Conservation (phyloP, 1,140 invertebrate genomes). For the Ladona fulva region DNA sequence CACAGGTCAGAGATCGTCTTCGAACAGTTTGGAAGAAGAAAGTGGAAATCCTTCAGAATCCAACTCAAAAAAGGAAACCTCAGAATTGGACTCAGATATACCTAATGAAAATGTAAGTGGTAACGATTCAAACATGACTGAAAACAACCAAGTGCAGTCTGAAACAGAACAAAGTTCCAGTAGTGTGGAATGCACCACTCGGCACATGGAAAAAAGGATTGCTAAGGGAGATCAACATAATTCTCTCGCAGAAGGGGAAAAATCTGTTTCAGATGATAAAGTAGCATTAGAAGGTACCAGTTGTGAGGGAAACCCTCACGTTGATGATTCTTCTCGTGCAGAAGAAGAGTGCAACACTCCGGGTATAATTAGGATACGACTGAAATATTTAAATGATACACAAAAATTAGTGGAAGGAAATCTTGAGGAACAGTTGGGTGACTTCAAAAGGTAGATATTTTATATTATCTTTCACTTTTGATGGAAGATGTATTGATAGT, state of each 20-base stretch:
- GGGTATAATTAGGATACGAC: slow-evolving; percentile 57
- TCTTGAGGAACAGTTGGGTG: slow-evolving; percentile 63
- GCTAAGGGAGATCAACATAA: too few relatives aligned
- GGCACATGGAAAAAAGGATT: too few relatives aligned
- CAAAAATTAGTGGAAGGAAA: slow-evolving; percentile 67
- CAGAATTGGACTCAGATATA: not conserved
- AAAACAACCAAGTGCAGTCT: not conserved
- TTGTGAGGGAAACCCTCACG: too few relatives aligned
- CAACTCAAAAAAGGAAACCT: not conserved
- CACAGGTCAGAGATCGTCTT: not conserved
- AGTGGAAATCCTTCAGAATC: not conserved
- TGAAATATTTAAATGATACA: slow-evolving; percentile 83
- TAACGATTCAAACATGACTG: not conserved
- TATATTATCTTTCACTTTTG: too few relatives aligned
- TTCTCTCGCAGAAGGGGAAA: too few relatives aligned
- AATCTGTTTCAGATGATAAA: too few relatives aligned
- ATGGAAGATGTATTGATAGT: too few relatives aligned
- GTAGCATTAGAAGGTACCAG: too few relatives aligned
- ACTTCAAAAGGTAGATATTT: slow-evolving; percentile 72
- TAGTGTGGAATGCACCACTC: not conserved
- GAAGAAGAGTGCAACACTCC: slow-evolving; percentile 8
- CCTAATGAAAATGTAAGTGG: not conserved
- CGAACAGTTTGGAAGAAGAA: not conserved
- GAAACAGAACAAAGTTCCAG: not conserved
- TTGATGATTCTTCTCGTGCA: not conserved